Conservation (phyloP, 2,888 invertebrate genomes). For the Apamea monoglypha region DNA sequence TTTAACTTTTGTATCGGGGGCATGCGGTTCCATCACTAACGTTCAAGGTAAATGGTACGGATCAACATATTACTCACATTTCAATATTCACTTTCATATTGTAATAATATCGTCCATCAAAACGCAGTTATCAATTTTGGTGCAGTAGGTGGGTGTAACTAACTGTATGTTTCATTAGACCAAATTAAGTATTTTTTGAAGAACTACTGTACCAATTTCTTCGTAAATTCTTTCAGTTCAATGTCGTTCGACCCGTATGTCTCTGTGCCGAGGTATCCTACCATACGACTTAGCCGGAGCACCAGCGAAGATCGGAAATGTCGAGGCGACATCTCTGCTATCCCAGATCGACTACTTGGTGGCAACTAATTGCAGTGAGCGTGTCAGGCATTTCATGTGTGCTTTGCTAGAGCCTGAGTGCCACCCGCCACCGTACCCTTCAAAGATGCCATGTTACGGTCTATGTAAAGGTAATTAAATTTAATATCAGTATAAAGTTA, state of each 20-base stretch:
- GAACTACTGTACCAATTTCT: slow-evolving; percentile 7
- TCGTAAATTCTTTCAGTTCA: slow-evolving; percentile 78
- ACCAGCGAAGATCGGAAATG: slow-evolving; percentile 81
- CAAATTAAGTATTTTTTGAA: not conserved
- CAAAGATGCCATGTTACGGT: slow-evolving; percentile 91
- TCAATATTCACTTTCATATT: slow-evolving; percentile 23
- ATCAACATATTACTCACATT: slow-evolving; percentile 23
- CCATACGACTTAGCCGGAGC: slow-evolving; percentile 92
- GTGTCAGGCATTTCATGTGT: slow-evolving; percentile 91
- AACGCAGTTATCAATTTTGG: slow-evolving; percentile 8
- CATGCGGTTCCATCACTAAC: slow-evolving; percentile 67
- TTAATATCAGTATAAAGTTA: not conserved
- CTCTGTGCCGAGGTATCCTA: slow-evolving; percentile 91
- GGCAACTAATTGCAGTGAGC: slow-evolving; percentile 91
- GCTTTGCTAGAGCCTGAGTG: slow-evolving; percentile 92
- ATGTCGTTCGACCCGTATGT: slow-evolving; percentile 88
- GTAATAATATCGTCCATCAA: not conserved
- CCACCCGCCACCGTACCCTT: slow-evolving; percentile 89
- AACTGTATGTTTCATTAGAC: not conserved
- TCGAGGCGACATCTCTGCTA: slow-evolving; percentile 83
- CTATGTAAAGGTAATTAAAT: slow-evolving; percentile 91
- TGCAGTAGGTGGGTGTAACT: slow-evolving; percentile 44
- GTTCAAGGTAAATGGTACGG: slow-evolving; percentile 38
- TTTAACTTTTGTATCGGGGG: slow-evolving; percentile 55
- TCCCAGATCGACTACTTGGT: slow-evolving; percentile 91